phyloP scores from a whole-genome alignment of 2,888 invertebrate genomes.

The Pristionchus entomophagus region DNA sequence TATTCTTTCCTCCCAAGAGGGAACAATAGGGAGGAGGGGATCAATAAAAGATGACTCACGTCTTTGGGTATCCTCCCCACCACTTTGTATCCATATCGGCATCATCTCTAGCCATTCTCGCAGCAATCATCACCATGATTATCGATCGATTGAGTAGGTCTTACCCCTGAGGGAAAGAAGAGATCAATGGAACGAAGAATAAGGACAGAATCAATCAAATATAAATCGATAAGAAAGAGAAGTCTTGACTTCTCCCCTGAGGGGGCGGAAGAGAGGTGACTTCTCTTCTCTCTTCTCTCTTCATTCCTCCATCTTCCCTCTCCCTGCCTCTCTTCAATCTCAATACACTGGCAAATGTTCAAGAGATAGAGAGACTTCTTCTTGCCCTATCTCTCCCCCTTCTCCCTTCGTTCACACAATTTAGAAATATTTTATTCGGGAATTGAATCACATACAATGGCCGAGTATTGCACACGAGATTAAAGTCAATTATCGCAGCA shows the following conservation, averaged over 20 bases:
- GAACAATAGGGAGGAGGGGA: neutral
- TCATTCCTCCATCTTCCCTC: neutral
- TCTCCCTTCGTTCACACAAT: neutral
- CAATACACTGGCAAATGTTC: constrained; percentile 42
- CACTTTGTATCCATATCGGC: constrained; percentile 73
- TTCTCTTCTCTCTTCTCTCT: constrained; percentile 21
- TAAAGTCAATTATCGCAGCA: neutral
- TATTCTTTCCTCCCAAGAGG: too few relatives aligned
- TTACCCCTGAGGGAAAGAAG: constrained; percentile 9
- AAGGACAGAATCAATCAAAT: neutral
- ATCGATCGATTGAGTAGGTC: neutral
- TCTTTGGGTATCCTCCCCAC: constrained; percentile 67
- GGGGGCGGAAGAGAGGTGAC: constrained; percentile 29
- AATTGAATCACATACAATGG: neutral
- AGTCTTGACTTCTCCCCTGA: neutral
- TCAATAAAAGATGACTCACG: constrained; percentile 51
- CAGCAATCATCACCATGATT: constrained; percentile 27
- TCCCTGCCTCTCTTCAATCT: constrained; percentile 24
- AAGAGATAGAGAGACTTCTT: constrained; percentile 2
- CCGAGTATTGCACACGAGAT: neutral
- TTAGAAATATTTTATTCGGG: neutral
- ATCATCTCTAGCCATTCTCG: constrained; percentile 62
- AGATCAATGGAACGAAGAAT: neutral
- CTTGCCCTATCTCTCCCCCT: neutral
- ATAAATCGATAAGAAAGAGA: constrained; percentile 18